Conservation (phyloP, 2,797 vertebrate genomes). For the Cottoperca gobio region DNA sequence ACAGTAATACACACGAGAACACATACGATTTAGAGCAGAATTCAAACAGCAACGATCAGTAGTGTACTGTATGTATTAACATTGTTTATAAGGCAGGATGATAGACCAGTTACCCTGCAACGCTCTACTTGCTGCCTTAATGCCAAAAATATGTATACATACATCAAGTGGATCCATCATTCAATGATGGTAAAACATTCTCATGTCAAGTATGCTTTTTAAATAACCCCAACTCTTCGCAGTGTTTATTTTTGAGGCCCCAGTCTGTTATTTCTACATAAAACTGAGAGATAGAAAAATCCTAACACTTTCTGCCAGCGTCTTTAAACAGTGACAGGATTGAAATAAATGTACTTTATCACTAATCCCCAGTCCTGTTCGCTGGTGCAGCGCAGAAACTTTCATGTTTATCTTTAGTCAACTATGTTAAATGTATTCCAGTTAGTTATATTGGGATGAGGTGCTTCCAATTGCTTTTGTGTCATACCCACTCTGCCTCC, state of each 20-base stretch:
- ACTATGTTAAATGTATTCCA: background rate
- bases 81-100: background rate
- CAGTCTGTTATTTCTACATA: background rate
- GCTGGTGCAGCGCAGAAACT: background rate
- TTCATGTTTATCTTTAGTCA: background rate
- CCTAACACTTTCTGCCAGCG: background rate
- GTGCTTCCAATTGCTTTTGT: background rate
- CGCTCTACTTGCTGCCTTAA: slow-evolving; percentile 1
- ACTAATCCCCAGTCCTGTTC: background rate
- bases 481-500: no score
- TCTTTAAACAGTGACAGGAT: slow-evolving; percentile 11
- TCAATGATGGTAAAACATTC: slow-evolving; percentile 36
- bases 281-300: background rate
- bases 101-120: background rate
- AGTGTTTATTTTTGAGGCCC: slow-evolving; percentile 18
- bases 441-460: background rate
- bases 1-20: slow-evolving; percentile 28
- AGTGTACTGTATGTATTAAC: background rate
- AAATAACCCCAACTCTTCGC: background rate
- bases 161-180: slow-evolving; percentile 18
- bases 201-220: slow-evolving; percentile 32
- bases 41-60: slow-evolving; percentile 10
- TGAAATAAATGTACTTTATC: slow-evolving; percentile 2
- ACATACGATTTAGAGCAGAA: background rate
- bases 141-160: slow-evolving; percentile 4